These are phyloP conservation scores for Lathamus discolor DNA, from an alignment of 2,113 vertebrate species.

Conservation along the genomic window DNA sequence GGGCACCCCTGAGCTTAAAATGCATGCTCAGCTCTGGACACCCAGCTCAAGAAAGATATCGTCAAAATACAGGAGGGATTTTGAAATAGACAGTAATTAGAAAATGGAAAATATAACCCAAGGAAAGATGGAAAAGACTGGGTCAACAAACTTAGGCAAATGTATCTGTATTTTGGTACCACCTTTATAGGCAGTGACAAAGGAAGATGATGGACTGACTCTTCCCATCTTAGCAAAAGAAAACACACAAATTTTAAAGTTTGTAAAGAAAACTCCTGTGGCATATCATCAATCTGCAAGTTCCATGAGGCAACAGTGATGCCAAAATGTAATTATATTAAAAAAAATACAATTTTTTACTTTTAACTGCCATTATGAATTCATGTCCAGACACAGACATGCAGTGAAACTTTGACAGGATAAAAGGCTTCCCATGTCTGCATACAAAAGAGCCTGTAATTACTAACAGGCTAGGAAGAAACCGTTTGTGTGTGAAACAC, in stretches of 20 bases:
- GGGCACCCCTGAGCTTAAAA: background rate
- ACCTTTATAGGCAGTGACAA: background rate
- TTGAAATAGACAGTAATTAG: background rate
- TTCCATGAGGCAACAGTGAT: background rate
- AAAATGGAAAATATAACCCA: background rate
- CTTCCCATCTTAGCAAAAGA: background rate
- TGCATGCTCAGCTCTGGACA: background rate
- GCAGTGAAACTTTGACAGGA: background rate
- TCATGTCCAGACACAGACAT: background rate
- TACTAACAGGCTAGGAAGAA: background rate
- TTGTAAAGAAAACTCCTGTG: background rate
- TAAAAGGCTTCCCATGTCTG: background rate
- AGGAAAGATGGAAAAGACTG: background rate
- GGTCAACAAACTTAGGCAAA: background rate
- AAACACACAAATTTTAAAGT: background rate
- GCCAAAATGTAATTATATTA: background rate
- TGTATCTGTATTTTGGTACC: background rate
- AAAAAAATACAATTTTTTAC: background rate
- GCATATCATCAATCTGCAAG: background rate
- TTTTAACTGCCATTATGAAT: background rate
- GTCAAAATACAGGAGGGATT: background rate
- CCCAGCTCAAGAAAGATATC: background rate
- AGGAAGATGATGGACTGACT: background rate
- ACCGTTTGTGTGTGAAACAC: rapidly evolving
- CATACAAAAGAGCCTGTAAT: background rate